Conservation (phyloP, 2,888 invertebrate species). For the Apodemia mormo region DNA sequence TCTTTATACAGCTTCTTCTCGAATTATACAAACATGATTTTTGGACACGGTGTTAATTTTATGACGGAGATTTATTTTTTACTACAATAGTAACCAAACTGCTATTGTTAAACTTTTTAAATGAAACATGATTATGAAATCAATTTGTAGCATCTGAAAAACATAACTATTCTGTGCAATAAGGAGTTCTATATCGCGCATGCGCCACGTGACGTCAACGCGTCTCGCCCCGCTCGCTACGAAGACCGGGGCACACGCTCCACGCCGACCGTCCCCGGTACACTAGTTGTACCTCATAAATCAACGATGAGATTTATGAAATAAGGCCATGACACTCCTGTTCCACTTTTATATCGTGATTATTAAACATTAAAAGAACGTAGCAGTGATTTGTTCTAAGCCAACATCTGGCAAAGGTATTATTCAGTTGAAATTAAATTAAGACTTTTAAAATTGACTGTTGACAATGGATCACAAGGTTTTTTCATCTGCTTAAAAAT, state of each 20-base stretch:
- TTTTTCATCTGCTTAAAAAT: neutral
- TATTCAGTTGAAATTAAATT: neutral
- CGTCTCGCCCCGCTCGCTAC: constrained; percentile 48
- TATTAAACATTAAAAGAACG: constrained; percentile 3
- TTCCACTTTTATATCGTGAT: constrained; percentile 28
- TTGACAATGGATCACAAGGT: neutral
- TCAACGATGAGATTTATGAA: constrained; percentile 44
- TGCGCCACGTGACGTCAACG: constrained; percentile 73
- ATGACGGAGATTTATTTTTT: too few relatives aligned
- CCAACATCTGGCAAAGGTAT: constrained; percentile 7
- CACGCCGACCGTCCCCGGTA: constrained; percentile 44
- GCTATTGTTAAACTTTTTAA: too few relatives aligned
- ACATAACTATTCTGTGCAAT: constrained; percentile 47
- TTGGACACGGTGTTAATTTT: too few relatives aligned
- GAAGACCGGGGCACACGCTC: constrained; percentile 39
- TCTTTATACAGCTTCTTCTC: too few relatives aligned
- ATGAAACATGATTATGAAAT: constrained; percentile 14
- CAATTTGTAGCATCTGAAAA: constrained; percentile 43
- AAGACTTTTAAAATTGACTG: neutral
- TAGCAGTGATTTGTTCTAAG: neutral
- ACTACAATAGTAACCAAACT: too few relatives aligned
- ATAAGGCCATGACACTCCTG: constrained; percentile 37
- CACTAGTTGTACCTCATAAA: constrained; percentile 44
- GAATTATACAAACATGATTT: too few relatives aligned
- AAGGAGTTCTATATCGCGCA: constrained; percentile 64